These are phyloP conservation scores for Pogonocherus hispidulus DNA, from an alignment of 2,888 invertebrate species.

Conservation along the genomic window DNA sequence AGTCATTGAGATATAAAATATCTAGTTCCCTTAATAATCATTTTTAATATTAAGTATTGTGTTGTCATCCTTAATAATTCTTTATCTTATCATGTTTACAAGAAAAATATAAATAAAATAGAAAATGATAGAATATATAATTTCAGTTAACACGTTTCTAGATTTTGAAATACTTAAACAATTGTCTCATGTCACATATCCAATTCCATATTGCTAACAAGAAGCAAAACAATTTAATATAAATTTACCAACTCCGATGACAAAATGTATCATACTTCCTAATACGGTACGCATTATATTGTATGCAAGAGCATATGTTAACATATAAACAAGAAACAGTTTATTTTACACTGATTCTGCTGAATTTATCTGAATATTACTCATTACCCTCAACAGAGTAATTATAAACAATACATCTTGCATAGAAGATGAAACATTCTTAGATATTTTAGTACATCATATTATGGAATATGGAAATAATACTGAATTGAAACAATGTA, in stretches of 20 bases:
- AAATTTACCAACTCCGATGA: not conserved
- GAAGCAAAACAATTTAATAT: conserved; percentile 2
- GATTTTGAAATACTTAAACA: not conserved
- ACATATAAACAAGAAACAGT: not conserved
- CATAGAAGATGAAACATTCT: too few species aligned
- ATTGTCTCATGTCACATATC: not conserved
- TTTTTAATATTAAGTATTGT: conserved; percentile 2
- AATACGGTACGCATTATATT: not conserved
- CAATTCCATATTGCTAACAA: not conserved
- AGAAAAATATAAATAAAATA: conserved; percentile 13
- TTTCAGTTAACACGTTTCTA: conserved; percentile 1
- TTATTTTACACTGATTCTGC: conserved; percentile 20
- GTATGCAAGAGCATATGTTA: not conserved
- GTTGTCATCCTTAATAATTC: conserved; percentile 3
- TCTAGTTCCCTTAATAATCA: conserved; percentile 2
- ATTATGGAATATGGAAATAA: too few species aligned
- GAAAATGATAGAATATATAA: not conserved
- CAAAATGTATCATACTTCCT: not conserved
- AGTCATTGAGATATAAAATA: conserved; percentile 1
- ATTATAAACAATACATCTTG: not conserved
- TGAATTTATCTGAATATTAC: conserved; percentile 13
- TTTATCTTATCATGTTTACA: conserved; percentile 18
- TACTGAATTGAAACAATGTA: too few species aligned
- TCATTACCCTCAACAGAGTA: not conserved
- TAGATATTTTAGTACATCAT: too few species aligned